Percentiles rank a stretch among this genome's conserved stretches.
Evolutionary conservation across 2,888 invertebrate species (phyloP).

Genomic region (Ophion obscuratus): DNA sequence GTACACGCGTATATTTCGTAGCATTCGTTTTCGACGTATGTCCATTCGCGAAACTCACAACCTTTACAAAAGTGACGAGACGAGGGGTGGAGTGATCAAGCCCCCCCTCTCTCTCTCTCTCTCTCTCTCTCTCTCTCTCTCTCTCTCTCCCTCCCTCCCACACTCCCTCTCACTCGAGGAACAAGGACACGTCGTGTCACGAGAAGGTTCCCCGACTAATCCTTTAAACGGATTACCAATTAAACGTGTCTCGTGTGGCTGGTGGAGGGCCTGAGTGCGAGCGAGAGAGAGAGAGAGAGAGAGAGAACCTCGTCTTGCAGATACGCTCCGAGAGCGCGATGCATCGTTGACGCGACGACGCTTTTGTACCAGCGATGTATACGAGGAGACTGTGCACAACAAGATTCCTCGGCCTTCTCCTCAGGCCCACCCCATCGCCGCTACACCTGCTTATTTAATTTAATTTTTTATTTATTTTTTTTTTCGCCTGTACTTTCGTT

Average conservation of each 20-base stretch:
- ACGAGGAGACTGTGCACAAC: conserved; percentile 34
- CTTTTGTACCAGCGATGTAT: conserved; percentile 27
- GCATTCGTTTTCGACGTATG: conserved; percentile 70
- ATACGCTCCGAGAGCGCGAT: conserved; percentile 43
- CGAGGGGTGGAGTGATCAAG: conserved; percentile 30
- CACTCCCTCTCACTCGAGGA: conserved; percentile 37
- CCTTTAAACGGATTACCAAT: conserved; percentile 84
- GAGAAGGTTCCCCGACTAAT: conserved; percentile 81
- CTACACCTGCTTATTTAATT: conserved; percentile 53
- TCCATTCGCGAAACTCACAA: conserved; percentile 79
- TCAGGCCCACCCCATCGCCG: conserved; percentile 23
- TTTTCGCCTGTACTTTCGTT: conserved; percentile 50
- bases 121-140: conserved; percentile 2
- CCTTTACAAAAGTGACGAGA: conserved; percentile 70
- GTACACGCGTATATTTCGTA: conserved; percentile 39
- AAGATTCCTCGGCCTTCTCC: no score
- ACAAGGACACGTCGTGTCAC: conserved; percentile 80
- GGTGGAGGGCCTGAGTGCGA: conserved; percentile 37
- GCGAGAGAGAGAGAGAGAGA: conserved; percentile 24
- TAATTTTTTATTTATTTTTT: conserved; percentile 35
- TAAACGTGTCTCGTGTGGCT: conserved; percentile 79
- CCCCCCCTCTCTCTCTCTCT: not conserved
- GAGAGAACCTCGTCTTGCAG: conserved; percentile 21
- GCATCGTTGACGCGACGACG: conserved; percentile 52
- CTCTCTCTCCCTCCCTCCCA: conserved; percentile 1